Conservation (phyloP, 2,888 invertebrate genomes). For the Petrophora chlorosata region DNA sequence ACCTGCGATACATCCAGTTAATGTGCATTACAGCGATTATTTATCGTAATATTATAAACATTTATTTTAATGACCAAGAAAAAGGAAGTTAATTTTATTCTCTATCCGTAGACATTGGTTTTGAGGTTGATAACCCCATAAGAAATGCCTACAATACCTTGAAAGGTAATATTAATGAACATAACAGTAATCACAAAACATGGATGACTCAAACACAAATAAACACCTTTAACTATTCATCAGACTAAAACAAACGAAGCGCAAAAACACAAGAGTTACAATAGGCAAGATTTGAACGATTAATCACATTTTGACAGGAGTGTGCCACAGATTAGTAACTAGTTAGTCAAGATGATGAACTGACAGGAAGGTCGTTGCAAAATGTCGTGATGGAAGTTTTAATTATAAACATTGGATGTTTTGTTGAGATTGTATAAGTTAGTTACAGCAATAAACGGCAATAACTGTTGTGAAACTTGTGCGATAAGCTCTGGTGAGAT, state of each 20-base stretch:
- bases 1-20: too few relatives aligned
- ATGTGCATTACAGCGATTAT: too few relatives aligned
- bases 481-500: neutral
- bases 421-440: conserved; percentile 22
- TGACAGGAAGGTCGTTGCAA: conserved; percentile 28
- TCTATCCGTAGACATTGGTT: too few relatives aligned
- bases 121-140: too few relatives aligned
- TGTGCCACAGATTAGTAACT: conserved; percentile 10
- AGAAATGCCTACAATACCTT: too few relatives aligned
- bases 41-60: too few relatives aligned
- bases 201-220: conserved; percentile 9
- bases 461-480: conserved; percentile 21
- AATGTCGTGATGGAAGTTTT: conserved; percentile 29
- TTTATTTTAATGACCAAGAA: too few relatives aligned
- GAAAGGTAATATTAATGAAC: too few relatives aligned
- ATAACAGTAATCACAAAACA: too few relatives aligned
- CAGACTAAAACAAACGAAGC: conserved; percentile 17
- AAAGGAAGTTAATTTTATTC: too few relatives aligned
- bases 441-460: conserved; percentile 19
- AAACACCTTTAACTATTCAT: conserved; percentile 12
- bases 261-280: conserved; percentile 16
- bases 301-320: conserved; percentile 15
- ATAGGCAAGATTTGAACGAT: conserved; percentile 20
- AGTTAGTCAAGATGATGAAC: conserved; percentile 9
- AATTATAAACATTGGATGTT: conserved; percentile 33